Evolutionary conservation across 2,888 invertebrate genomes (phyloP), one percentile per base, ranked within the genome.

Genomic region (Dynastes grantii): DNA sequence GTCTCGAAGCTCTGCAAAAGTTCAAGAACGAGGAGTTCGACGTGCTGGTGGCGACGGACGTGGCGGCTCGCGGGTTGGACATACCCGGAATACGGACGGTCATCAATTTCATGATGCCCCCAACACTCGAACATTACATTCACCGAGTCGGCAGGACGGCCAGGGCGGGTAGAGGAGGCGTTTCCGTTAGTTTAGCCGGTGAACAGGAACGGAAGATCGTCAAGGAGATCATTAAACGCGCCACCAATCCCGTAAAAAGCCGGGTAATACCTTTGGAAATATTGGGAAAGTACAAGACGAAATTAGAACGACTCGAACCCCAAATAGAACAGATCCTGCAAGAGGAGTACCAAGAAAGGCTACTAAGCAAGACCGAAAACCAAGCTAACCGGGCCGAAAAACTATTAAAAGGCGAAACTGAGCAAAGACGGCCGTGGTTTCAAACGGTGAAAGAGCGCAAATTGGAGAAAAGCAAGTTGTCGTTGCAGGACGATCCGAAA

Each of bases 61-160:
- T 99, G 9, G 99, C 99, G 0, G 98, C 89, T 61, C 84, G 88
- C 83, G 98, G 99, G 85, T 90, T 99, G 65, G 99, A 99, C 89
- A 99, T 99, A 83, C 94, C 95, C n/a, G 98, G 97, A 8, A 98
- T 99, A 0, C 96, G 97, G 90, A 98, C 98, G 13, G 98, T 98
- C 4, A 94, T 99, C 64, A 99, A 99, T 90, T 98, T 97, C 89
- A 95, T 97, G 0, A 94, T 99, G 94, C 99, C 99, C 0, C 95
- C 96, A 63, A 96, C 97, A 0, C 88, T 98, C 27, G 97, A 98
- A 86, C 98, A 98, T 88, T 99, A 99, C 85, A 97, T 99, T 84
- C 99, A 99, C 89, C 92, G 95, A 88, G 97, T 99, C 8, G 99
- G 99, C 53, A 91, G 99, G 84, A 99, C 99, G 1, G 99, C 99